phyloP scores from a whole-genome alignment of 1,140 invertebrate species.

The Campoletis sonorensis region DNA sequence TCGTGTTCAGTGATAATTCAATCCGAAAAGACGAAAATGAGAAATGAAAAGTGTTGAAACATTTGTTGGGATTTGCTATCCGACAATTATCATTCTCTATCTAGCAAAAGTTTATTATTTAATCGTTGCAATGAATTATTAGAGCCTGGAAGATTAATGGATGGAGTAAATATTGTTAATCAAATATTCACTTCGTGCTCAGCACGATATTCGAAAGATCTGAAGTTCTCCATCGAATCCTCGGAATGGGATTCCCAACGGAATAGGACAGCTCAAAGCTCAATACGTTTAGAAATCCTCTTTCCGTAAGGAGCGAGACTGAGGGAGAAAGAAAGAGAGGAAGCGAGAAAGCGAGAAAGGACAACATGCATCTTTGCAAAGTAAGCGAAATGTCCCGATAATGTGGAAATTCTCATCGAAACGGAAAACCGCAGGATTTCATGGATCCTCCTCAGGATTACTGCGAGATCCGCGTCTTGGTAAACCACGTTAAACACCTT shows the following conservation, averaged over 20 bases:
- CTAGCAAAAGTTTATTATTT: too few relatives aligned
- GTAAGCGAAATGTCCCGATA: constrained; percentile 2
- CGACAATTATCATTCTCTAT: too few relatives aligned
- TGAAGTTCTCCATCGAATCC: background rate
- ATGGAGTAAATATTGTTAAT: background rate
- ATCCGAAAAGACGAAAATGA: too few relatives aligned
- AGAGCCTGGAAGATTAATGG: too few relatives aligned
- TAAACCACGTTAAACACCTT: constrained; percentile 17
- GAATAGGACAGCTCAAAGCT: constrained; percentile 7
- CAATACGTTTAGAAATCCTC: background rate
- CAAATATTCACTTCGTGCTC: background rate
- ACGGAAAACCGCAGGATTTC: constrained; percentile 1
- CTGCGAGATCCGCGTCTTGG: background rate
- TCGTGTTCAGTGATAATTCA: too few relatives aligned
- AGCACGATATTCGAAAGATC: background rate
- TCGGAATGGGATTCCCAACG: background rate
- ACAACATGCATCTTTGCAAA: background rate
- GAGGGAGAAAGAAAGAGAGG: background rate
- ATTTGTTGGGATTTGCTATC: too few relatives aligned
- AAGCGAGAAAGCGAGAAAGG: background rate
- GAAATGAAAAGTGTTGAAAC: too few relatives aligned
- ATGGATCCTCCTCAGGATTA: background rate
- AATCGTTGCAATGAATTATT: too few relatives aligned
- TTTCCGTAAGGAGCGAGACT: too few relatives aligned
- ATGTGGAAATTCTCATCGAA: constrained; percentile 17